Conservation (phyloP, 2,888 invertebrate genomes). For the Scrobipalpa costella region DNA sequence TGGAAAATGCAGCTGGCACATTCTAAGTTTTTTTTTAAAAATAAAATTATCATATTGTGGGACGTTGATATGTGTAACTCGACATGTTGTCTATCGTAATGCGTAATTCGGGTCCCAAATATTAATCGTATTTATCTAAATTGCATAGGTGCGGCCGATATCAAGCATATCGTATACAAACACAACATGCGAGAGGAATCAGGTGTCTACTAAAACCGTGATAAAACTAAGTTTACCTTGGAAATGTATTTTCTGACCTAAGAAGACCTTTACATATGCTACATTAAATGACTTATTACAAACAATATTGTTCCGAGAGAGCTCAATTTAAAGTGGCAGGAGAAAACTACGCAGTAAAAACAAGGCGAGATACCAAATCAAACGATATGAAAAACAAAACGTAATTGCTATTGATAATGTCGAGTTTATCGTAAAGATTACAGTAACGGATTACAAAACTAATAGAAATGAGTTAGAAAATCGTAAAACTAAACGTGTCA, state of each 20-base stretch:
- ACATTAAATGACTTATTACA: not conserved
- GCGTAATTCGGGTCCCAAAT: conserved; percentile 7
- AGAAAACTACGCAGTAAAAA: conserved; percentile 54
- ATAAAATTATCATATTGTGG: too few species aligned
- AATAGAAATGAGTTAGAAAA: conserved; percentile 26
- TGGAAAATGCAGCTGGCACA: too few species aligned
- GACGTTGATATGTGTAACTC: too few species aligned
- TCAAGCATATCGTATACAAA: conserved; percentile 29
- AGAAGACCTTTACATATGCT: conserved; percentile 29
- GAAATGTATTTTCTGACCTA: conserved; percentile 43
- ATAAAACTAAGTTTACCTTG: conserved; percentile 52
- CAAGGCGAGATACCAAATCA: conserved; percentile 41
- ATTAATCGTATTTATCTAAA: conserved; percentile 53
- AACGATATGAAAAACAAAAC: conserved; percentile 46
- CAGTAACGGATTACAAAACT: conserved; percentile 39
- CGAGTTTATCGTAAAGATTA: conserved; percentile 43
- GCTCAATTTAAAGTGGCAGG: conserved; percentile 27
- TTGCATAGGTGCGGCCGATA: conserved; percentile 66
- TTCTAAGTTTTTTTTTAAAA: too few species aligned
- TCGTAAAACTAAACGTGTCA: conserved; percentile 17
- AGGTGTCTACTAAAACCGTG: conserved; percentile 43
- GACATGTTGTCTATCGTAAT: not conserved
- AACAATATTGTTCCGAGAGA: conserved; percentile 23
- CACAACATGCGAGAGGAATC: conserved; percentile 39
- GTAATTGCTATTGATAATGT: conserved; percentile 48